Evolutionary conservation across 2,113 vertebrate species (phyloP), one percentile per base, ranked within the genome.

Genomic region (Arothron firmamentum): DNA sequence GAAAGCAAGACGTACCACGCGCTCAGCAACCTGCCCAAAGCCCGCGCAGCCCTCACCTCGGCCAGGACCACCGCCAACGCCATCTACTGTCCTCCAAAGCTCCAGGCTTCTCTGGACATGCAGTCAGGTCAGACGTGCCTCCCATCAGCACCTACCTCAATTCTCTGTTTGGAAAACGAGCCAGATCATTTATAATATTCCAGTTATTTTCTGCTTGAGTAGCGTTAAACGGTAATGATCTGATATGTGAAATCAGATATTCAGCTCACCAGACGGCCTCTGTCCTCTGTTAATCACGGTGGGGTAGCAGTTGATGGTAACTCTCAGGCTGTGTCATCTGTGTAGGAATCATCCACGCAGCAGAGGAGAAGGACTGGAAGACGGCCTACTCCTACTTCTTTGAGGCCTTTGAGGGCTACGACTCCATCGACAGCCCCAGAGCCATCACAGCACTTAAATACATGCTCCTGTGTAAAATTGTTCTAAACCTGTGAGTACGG

Each of bases 391-490:
- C 97, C 10, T 99, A 99, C 87, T 99, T 96, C 86, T 99, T 96
- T 0, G 97, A 99, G 90, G 97, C 96, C 0, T 99, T 99, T 48
- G 97, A 99, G 86, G 97, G 96, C 60, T 97, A 99, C 10, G 96
- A 99, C 81, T 99, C 97, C 12, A 95, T 99, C 16, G 94, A 98
- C 86, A 94, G 91, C 81, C 95, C 96, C 52, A 91, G 91, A 90
- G 97, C 97, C 84, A 94, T 99, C 87, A 98, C 94, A 9, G 93
- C 95, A 0, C 91, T 99, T 80, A 99, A 99, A 86, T 99, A 99
- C 90, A 99, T 99, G 97, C 92, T 99, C 69, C 93, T 99, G 59
- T 99, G 97, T 91, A 99, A 99, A 92, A 99, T 99, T 79, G 98
- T 99, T 91, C 94, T 99, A 68, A 97, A 94, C 87, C 84, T 57